Percentiles rank a stretch among this genome's conserved stretches.
Conservation (phyloP, 2,888 invertebrate species). For the Chorisops tibialis region DNA sequence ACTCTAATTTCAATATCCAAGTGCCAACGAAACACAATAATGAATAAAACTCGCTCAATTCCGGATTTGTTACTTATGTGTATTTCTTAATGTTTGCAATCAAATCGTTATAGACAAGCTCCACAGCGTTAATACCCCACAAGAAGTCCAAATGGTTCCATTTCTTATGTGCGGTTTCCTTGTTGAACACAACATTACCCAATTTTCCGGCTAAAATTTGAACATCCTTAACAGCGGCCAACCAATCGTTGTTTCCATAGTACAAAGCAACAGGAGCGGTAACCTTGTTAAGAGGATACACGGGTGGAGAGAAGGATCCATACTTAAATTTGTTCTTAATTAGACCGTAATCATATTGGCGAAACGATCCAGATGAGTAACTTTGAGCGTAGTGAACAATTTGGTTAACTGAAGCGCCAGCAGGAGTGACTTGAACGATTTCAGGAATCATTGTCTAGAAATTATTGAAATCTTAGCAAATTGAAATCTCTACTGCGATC, state of each 20-base stretch:
- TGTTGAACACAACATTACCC: constrained; percentile 54
- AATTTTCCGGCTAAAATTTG: constrained; percentile 51
- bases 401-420: constrained; percentile 67
- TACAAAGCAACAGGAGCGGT: constrained; percentile 63
- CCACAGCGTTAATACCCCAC: constrained; percentile 61
- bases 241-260: constrained; percentile 64
- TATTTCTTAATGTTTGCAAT: constrained; percentile 40
- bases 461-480: background rate
- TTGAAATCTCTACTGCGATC: background rate
- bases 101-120: constrained; percentile 56
- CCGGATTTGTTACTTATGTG: no score
- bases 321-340: constrained; percentile 56
- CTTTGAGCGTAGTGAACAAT: constrained; percentile 70
- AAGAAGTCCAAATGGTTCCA: constrained; percentile 71
- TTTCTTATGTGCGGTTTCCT: constrained; percentile 53
- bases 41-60: no score
- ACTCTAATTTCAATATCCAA: no score
- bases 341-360: constrained; percentile 58
- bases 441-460: constrained; percentile 65
- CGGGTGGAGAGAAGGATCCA: constrained; percentile 57
- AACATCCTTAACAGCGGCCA: constrained; percentile 58
- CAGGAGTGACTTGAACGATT: constrained; percentile 64
- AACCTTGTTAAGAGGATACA: constrained; percentile 58
- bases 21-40: no score
- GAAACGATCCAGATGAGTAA: constrained; percentile 53